Evolutionary conservation across 1,140 invertebrate species (phyloP).

Genomic region (Neelides sp.): DNA sequence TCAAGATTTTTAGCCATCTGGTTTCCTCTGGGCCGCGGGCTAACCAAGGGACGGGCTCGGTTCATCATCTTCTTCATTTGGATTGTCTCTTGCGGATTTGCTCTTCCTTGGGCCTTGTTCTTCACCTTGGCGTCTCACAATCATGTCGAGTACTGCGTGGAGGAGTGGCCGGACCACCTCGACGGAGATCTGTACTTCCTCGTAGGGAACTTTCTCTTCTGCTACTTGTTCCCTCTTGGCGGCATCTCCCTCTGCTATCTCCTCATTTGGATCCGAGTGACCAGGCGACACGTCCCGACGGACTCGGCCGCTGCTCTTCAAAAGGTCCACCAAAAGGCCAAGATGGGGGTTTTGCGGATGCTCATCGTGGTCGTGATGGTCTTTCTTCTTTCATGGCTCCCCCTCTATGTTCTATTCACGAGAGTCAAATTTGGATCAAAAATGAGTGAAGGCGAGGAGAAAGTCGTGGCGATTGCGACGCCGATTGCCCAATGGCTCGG

Average conservation of each 20-base stretch:
- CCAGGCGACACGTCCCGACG: constrained; percentile 69
- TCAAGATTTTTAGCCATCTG: constrained; percentile 90
- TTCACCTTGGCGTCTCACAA: constrained; percentile 60
- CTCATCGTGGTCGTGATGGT: constrained; percentile 83
- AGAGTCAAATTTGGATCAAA: constrained; percentile 66
- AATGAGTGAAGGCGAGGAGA: constrained; percentile 56
- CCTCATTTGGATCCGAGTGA: constrained; percentile 84
- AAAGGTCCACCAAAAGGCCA: constrained; percentile 78
- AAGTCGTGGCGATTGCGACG: constrained; percentile 62
- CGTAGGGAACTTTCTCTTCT: constrained; percentile 73
- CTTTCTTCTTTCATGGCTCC: constrained; percentile 89
- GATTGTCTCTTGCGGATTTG: constrained; percentile 67
- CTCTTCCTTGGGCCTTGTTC: constrained; percentile 78
- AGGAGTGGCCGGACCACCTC: constrained; percentile 67
- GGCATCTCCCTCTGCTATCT: constrained; percentile 85
- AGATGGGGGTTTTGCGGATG: constrained; percentile 92
- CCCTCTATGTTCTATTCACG: constrained; percentile 79
- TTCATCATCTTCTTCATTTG: constrained; percentile 83
- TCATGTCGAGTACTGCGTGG: constrained; percentile 54
- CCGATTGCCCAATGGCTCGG: constrained; percentile 94
- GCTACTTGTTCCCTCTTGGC: constrained; percentile 83
- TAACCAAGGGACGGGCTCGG: constrained; percentile 68
- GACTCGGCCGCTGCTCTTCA: constrained; percentile 83
- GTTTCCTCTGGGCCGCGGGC: constrained; percentile 82
- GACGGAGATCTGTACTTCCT: constrained; percentile 74